Evolutionary conservation across 2,797 vertebrate genomes (phyloP), one percentile per base, ranked within the genome.

Genomic region (Centroberyx gerrardi): DNA sequence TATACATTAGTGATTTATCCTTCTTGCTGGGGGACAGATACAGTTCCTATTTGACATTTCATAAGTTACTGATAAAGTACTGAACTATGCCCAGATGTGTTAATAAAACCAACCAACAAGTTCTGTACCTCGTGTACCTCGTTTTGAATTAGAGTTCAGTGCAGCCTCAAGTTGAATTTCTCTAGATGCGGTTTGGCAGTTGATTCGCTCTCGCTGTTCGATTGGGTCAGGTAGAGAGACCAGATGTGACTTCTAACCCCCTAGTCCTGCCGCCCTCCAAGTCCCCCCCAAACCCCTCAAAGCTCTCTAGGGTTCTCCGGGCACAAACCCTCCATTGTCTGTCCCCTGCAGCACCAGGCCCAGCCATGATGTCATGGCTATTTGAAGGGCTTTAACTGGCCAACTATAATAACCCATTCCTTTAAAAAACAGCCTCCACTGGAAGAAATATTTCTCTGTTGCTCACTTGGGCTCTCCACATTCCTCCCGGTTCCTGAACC

Each of bases 321-420:
- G 92, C 87, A 94, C 94, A 95, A 92, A 87, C 89, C 90, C 86
- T 93, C 90, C 94, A 93, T 95, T 95, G 94, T 95, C 91, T 91
- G 92, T 93, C 92, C 91, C 94, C 90, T 89, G 83, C 86, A 92
- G 89, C 91, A 89, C 82, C 76, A 75, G 83, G 91, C 89, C 86
- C 88, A 92, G 90, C 81, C 89, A 93, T 95, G 94, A 95, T 94
- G 93, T 95, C 93, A 95, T 93, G 91, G 88, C 92, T 94, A 92
- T 94, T 94, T 94, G 91, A 90, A 91, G 86, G 91, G 91, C 63
- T 92, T 94, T 93, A 93, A 94, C 90, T 88, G 90, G 93, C 94
- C 94, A 94, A 95, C 92, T 92, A 95, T 95, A 95, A 95, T 95
- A 95, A 94, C 91, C 93, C 90, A 92, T 94, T 93, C 92, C 89